phyloP scores from a whole-genome alignment of 2,888 invertebrate species.

The Cryptocephalus primarius region DNA sequence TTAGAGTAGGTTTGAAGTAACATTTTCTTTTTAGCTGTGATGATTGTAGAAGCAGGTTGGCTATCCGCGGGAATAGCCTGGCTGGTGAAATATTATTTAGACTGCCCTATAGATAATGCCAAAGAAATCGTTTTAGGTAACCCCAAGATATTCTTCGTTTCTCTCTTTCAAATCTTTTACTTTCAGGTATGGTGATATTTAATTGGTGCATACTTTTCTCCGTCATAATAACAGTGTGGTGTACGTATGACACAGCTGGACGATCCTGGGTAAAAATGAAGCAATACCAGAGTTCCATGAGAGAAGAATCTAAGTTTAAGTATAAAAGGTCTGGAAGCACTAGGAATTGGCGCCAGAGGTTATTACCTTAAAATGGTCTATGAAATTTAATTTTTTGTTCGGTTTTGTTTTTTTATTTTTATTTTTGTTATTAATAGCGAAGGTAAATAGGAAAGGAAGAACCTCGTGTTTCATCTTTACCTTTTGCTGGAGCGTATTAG shows the following conservation, averaged over 20 bases:
- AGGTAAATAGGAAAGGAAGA: no score
- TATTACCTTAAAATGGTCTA: conserved; percentile 7
- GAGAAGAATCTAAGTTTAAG: conserved; percentile 64
- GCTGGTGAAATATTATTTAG: conserved; percentile 55
- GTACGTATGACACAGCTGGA: conserved; percentile 79
- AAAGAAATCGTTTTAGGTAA: conserved; percentile 67
- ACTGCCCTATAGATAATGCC: conserved; percentile 55
- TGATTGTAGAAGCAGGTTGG: conserved; percentile 65
- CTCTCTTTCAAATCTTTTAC: neutral
- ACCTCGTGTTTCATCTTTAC: no score
- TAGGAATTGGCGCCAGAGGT: conserved; percentile 79
- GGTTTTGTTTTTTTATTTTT: no score
- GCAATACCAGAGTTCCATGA: conserved; percentile 71
- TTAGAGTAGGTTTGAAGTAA: neutral
- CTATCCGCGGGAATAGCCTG: conserved; percentile 61
- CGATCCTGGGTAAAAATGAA: conserved; percentile 86
- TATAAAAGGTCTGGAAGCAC: conserved; percentile 68
- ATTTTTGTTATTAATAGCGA: no score
- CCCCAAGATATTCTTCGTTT: conserved; percentile 13
- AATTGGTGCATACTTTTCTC: conserved; percentile 66
- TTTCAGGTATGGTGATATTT: conserved; percentile 51
- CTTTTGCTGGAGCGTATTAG: no score
- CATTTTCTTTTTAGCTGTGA: conserved; percentile 48
- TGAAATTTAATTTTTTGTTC: neutral
- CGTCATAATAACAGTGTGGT: conserved; percentile 70